A percentile compares a stretch with the other conserved stretches of the same genome.
phyloP scores from a whole-genome alignment of 2,113 vertebrate genomes.

The Nothocercus nigrocapillus region DNA sequence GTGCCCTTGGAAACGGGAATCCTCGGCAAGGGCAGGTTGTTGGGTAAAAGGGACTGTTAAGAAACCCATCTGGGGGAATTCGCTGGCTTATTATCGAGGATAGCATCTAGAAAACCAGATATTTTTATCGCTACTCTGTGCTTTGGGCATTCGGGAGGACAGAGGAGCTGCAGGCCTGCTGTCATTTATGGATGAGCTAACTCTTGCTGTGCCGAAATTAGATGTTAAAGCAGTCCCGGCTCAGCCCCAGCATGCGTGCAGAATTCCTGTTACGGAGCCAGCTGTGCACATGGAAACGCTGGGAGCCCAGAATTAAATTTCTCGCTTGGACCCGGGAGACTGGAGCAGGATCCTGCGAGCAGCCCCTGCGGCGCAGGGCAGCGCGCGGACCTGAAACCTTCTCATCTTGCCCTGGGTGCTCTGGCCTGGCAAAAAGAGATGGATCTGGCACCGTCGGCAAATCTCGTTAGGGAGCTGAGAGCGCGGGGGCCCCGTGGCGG shows the following conservation, averaged over 20 bases:
- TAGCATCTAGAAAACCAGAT: slow-evolving; percentile 45
- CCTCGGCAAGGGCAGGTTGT: not conserved
- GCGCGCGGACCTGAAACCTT: not conserved
- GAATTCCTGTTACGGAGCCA: slow-evolving; percentile 31
- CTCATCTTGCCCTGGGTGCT: not conserved
- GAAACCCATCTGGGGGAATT: slow-evolving; percentile 43
- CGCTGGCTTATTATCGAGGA: slow-evolving; percentile 47
- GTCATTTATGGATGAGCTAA: slow-evolving; percentile 68
- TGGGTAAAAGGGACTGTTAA: slow-evolving; percentile 24
- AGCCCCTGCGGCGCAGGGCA: not conserved
- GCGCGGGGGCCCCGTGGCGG: no score
- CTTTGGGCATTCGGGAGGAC: slow-evolving; percentile 53
- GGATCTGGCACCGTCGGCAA: not conserved
- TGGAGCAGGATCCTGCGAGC: not conserved
- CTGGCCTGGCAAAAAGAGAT: not conserved
- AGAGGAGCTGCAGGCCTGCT: slow-evolving; percentile 56
- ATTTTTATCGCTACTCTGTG: slow-evolving; percentile 53
- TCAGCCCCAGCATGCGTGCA: slow-evolving; percentile 31
- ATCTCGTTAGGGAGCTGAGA: not conserved
- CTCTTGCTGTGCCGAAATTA: slow-evolving; percentile 61
- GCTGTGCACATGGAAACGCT: slow-evolving; percentile 24
- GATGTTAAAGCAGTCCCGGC: slow-evolving; percentile 43
- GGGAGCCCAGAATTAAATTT: slow-evolving; percentile 45
- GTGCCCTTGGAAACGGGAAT: not conserved
- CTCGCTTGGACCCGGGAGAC: not conserved